Evolutionary conservation across 2,888 invertebrate species (phyloP), one percentile per base, ranked within the genome.

Genomic region (Chloroclystis v-ata): DNA sequence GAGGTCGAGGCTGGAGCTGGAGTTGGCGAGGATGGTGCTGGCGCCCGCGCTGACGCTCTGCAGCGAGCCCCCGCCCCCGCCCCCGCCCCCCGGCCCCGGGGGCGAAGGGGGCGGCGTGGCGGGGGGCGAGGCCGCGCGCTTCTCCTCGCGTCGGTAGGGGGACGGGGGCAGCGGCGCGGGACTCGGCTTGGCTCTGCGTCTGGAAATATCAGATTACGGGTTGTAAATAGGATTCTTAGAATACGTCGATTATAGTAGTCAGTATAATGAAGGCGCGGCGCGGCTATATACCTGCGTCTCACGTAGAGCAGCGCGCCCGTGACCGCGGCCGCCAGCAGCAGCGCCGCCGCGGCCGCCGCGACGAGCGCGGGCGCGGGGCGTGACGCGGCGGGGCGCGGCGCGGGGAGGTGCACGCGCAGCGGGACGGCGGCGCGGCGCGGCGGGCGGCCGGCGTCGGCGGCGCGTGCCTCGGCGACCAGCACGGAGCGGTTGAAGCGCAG

Each of bases 231-330:
- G n/a, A n/a, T n/a, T n/a, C n/a, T n/a, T n/a, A n/a, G n/a, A n/a
- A n/a, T n/a, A n/a, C n/a, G n/a, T n/a, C n/a, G n/a, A n/a, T n/a
- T n/a, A n/a, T n/a, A n/a, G n/a, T n/a, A n/a, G n/a, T n/a, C n/a
- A n/a, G n/a, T n/a, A n/a, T n/a, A n/a, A n/a, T n/a, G n/a, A n/a
- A n/a, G n/a, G n/a, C n/a, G n/a, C 20, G 20, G 20, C 20, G 20
- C 5, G 3, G 5, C 20, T 20, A n/a, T n/a, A n/a, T 10, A 46
- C 55, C 55, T 55, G 24, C 46, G 42, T 4, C 50, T 26, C 29
- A 46, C 89, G 33, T 93, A 89, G 59, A 96, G 94, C 33, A 96
- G 91, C 44, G 95, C 84, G 16, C 93, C 91, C 14, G 96, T 90
- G 28, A 95, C 82, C 14, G 92, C 91, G 16, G 95, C 88, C 47